These are phyloP conservation scores for Pteropus rufus DNA, from an alignment of 2,797 vertebrate genomes.

Conservation along the genomic window DNA sequence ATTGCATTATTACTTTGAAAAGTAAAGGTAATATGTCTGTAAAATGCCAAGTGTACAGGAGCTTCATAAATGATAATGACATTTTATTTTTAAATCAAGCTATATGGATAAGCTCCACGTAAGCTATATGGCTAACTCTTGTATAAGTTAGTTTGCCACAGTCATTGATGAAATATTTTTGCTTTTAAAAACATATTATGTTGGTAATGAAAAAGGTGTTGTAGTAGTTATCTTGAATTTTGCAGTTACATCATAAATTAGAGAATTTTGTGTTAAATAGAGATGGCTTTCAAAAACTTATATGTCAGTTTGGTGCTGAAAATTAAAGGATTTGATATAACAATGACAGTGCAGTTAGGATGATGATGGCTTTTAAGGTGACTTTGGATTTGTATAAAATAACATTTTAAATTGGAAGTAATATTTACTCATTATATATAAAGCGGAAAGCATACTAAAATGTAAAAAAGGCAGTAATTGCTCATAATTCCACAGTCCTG, in stretches of 20 bases:
- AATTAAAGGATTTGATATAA: neutral
- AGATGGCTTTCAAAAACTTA: neutral
- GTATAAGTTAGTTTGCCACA: neutral
- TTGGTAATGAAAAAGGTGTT: neutral
- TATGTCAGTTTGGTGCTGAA: neutral
- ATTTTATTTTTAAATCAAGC: neutral
- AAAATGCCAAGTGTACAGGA: neutral
- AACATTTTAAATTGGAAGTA: neutral
- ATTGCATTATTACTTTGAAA: neutral
- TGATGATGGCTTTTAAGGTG: neutral
- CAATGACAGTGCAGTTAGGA: neutral
- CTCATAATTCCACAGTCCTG: neutral
- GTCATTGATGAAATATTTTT: constrained; percentile 27
- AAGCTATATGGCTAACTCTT: neutral
- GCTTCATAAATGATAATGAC: neutral
- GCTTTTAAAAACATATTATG: neutral
- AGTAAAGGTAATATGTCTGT: neutral
- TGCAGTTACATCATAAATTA: neutral
- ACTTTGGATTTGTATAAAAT: neutral
- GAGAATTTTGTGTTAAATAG: neutral
- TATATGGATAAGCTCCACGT: neutral
- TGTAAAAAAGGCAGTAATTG: neutral
- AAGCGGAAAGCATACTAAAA: neutral
- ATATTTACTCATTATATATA: neutral
- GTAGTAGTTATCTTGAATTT: neutral